Conservation (phyloP, 1,140 invertebrate species). For the Drosophila triauraria region DNA sequence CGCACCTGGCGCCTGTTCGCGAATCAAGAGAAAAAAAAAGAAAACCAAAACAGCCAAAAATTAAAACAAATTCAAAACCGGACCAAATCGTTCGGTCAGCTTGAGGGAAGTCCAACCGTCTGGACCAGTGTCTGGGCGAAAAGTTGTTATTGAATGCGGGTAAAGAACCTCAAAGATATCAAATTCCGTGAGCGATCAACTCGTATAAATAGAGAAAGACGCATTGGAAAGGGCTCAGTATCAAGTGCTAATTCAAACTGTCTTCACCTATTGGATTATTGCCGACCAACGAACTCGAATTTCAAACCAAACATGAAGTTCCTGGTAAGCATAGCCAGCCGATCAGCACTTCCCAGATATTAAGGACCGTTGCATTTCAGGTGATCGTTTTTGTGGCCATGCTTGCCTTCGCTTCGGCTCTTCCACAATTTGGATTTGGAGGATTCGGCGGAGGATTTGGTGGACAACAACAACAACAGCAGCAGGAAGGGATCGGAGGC, state of each 20-base stretch:
- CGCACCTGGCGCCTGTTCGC: conserved; percentile 44
- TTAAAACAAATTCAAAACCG: conserved; percentile 41
- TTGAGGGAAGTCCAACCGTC: conserved; percentile 44
- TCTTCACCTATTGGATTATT: conserved; percentile 15
- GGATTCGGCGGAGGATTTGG: conserved; percentile 24
- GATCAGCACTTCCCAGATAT: too few species aligned
- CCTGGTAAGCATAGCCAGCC: conserved; percentile 13
- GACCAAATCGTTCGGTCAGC: conserved; percentile 12
- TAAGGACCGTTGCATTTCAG: conserved; percentile 11
- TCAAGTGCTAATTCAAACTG: background rate
- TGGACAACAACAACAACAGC: conserved; percentile 26
- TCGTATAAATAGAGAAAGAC: conserved; percentile 50
- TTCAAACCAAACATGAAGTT: conserved; percentile 36
- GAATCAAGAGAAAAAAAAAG: background rate
- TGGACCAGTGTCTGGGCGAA: conserved; percentile 38
- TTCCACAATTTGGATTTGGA: conserved; percentile 41
- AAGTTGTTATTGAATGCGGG: conserved; percentile 7
- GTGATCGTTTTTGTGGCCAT: conserved; percentile 48
- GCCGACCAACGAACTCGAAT: background rate
- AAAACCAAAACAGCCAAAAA: background rate
- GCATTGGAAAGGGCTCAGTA: conserved; percentile 22
- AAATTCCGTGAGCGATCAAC: background rate
- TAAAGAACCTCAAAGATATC: conserved; percentile 37
- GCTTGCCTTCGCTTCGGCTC: conserved; percentile 21
- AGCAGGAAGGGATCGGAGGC: conserved; percentile 16